Percentiles rank a stretch among this genome's conserved stretches.
phyloP scores from a whole-genome alignment of 1,140 invertebrate genomes.

The Ephestia elutella region DNA sequence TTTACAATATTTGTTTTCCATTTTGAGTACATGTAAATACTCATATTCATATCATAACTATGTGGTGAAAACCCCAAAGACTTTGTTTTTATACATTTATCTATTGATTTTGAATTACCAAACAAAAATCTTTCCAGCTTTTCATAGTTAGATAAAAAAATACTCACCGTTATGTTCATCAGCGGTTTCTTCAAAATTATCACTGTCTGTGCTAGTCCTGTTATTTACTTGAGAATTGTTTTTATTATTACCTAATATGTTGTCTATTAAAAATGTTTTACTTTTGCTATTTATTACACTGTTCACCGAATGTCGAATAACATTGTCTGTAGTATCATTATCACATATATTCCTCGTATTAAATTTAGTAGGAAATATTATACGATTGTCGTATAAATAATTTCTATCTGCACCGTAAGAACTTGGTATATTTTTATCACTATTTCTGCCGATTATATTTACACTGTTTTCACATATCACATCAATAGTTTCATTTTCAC shows the following conservation, averaged over 20 bases:
- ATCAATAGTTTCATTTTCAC: constrained; percentile 69
- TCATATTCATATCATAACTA: too few species aligned
- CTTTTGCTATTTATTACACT: constrained; percentile 41
- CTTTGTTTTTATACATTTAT: too few species aligned
- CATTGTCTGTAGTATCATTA: constrained; percentile 28
- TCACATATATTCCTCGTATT: constrained; percentile 31
- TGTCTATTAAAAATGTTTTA: constrained; percentile 67
- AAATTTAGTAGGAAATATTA: constrained; percentile 28
- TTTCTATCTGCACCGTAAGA: constrained; percentile 24
- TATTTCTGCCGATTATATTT: constrained; percentile 23
- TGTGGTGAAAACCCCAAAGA: too few species aligned
- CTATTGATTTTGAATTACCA: too few species aligned
- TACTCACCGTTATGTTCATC: constrained; percentile 63
- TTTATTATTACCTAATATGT: constrained; percentile 60
- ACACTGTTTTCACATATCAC: constrained; percentile 65
- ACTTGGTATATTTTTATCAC: constrained; percentile 24
- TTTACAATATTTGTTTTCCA: too few species aligned
- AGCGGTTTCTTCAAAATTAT: constrained; percentile 44
- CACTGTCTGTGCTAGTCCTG: constrained; percentile 23
- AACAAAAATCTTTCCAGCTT: too few species aligned
- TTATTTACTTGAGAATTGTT: constrained; percentile 25
- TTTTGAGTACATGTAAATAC: too few species aligned
- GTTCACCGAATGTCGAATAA: constrained; percentile 28
- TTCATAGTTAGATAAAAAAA: neutral
- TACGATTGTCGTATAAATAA: constrained; percentile 30